Conservation (phyloP, 2,113 vertebrate species). For the Craseonycteris thonglongyai region DNA sequence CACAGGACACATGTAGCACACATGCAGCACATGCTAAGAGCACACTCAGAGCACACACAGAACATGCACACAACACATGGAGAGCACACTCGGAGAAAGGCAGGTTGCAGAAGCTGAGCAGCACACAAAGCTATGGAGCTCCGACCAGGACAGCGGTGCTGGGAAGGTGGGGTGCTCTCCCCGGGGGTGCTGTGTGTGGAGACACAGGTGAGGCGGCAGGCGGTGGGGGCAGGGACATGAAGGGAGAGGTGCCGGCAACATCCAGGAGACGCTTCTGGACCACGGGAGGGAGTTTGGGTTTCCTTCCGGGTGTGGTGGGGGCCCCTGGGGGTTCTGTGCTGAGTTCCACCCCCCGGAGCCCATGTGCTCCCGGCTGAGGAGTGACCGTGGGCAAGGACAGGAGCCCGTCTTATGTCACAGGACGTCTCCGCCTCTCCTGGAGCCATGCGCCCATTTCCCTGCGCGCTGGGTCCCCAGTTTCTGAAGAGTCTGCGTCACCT, state of each 20-base stretch:
- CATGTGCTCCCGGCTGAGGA: neutral
- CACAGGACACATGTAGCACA: too few species aligned
- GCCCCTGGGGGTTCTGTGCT: neutral
- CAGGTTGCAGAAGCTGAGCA: neutral
- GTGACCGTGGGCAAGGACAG: neutral
- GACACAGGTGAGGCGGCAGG: neutral
- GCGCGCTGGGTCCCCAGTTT: neutral
- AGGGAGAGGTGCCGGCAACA: neutral
- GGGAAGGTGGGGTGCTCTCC: too few species aligned
- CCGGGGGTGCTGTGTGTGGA: too few species aligned
- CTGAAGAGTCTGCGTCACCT: neutral
- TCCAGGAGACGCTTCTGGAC: neutral
- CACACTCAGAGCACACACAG: too few species aligned
- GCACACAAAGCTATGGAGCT: too few species aligned
- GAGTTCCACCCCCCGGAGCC: neutral
- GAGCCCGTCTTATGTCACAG: too few species aligned
- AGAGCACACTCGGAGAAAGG: neutral
- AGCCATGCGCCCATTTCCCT: rapidly evolving
- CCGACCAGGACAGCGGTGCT: too few species aligned
- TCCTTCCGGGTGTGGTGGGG: neutral
- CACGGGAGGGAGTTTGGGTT: neutral
- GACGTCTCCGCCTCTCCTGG: neutral
- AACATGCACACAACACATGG: too few species aligned
- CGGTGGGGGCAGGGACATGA: rapidly evolving
- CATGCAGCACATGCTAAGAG: too few species aligned